These are phyloP conservation scores for Ptiloglossa arizonensis DNA, from an alignment of 1,140 invertebrate species.

Conservation along the genomic window DNA sequence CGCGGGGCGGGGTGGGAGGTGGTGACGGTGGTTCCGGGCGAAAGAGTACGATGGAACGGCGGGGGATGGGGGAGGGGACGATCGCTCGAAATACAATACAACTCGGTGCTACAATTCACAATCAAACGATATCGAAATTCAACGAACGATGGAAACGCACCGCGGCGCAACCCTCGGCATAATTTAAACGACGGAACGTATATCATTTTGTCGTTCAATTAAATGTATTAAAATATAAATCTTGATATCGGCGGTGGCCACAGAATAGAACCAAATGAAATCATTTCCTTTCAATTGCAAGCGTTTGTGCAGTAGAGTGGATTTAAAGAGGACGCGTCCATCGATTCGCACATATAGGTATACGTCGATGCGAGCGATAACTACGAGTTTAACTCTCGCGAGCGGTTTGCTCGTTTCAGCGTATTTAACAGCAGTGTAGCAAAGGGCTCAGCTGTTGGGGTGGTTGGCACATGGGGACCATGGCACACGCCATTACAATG, in stretches of 20 bases:
- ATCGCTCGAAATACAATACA: constrained; percentile 5
- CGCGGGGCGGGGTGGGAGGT: neutral
- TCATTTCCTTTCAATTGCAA: constrained; percentile 66
- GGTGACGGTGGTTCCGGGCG: no score
- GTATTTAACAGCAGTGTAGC: constrained; percentile 68
- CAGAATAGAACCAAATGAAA: constrained; percentile 60
- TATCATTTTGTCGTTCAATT: constrained; percentile 55
- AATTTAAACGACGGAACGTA: constrained; percentile 44
- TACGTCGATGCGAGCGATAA: constrained; percentile 68
- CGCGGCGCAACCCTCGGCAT: constrained; percentile 19
- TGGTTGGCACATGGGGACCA: constrained; percentile 67
- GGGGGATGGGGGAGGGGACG: neutral
- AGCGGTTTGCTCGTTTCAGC: constrained; percentile 67
- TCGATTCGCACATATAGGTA: constrained; percentile 51
- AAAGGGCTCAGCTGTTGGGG: constrained; percentile 60
- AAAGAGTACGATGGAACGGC: no score
- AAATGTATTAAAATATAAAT: constrained; percentile 56
- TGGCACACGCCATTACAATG: constrained; percentile 72
- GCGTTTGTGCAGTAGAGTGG: constrained; percentile 51
- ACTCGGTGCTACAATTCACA: constrained; percentile 34
- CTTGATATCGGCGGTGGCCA: constrained; percentile 43
- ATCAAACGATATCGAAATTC: constrained; percentile 48
- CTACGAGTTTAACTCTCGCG: constrained; percentile 69
- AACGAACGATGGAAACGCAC: constrained; percentile 32
- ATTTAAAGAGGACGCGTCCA: constrained; percentile 64